Conservation (phyloP, 1,140 invertebrate species). For the Drosophila repleta region DNA sequence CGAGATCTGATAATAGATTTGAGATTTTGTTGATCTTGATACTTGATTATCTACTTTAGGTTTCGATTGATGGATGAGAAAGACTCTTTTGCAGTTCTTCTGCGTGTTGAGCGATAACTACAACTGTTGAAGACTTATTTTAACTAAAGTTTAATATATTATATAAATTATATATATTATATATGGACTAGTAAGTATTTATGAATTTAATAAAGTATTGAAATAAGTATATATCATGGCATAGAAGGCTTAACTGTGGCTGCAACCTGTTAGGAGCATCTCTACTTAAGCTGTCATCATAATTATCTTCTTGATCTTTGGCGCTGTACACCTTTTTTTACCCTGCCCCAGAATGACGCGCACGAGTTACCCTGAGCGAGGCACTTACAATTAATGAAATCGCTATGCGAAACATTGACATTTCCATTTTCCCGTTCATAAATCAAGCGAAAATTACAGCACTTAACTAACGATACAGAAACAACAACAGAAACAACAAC, state of each 20-base stretch:
- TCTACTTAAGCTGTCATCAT: constrained; percentile 65
- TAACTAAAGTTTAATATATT: too few species aligned
- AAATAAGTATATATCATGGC: neutral
- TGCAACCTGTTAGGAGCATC: constrained; percentile 32
- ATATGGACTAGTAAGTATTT: too few species aligned
- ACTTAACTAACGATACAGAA: constrained; percentile 28
- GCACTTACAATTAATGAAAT: constrained; percentile 77
- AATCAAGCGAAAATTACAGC: constrained; percentile 78
- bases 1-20: too few species aligned
- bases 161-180: too few species aligned
- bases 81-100: too few species aligned
- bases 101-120: too few species aligned
- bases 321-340: constrained; percentile 1
- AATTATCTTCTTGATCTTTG: constrained; percentile 48
- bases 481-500: constrained; percentile 14
- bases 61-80: too few species aligned
- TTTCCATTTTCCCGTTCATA: constrained; percentile 72
- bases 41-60: too few species aligned
- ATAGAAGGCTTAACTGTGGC: constrained; percentile 2
- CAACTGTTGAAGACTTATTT: too few species aligned
- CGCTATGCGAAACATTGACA: constrained; percentile 81
- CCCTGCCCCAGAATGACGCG: constrained; percentile 32
- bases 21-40: too few species aligned
- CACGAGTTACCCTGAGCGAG: constrained; percentile 35
- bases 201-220: too few species aligned